Base-by-base conservation (phyloP, 1,140 invertebrate species). In the Homalodisca vitripennis region DNA sequence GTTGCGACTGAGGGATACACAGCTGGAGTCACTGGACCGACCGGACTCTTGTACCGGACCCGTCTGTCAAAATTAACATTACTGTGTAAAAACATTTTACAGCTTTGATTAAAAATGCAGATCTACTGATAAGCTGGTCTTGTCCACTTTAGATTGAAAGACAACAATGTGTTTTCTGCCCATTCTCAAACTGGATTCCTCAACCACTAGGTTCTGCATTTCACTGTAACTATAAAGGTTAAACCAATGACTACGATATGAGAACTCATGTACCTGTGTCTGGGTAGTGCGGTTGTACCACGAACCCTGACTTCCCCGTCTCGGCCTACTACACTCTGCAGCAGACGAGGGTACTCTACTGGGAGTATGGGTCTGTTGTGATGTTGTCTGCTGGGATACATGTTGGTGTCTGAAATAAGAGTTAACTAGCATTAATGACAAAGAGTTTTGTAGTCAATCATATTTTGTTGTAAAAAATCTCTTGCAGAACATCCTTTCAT, bases 1-100 rank as follows among this genome's bases (percentile, higher is more conserved):
- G 26, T 84, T 84, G 20, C 84, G 80, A 74, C 84, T 85, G 34
- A 85, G 81, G 1, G 85, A 86, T 1, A 86, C 79, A 12, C 86
- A 84, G 76, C 87, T 88, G 63, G 84, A 85, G 76, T 89, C 88
- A 74, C 69, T 66, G 2, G 69, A 57, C 17, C 51, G 46, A 53
- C 66, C 66, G 17, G 66, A 57, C 30, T 64, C 62, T 27, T 47
- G 51, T 24, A 63, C 41, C 2, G 27, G 29, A 3, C 62, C 60
- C n/a, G 64, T 53, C 53, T 26, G 65, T 3, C 17, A 34, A 62
- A 55, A 65, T 55, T 20, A 63, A n/a, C n/a, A n/a, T n/a, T n/a
- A n/a, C n/a, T n/a, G n/a, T n/a, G n/a, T n/a, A n/a, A n/a, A n/a
- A n/a, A n/a, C n/a, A n/a, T n/a, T n/a, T n/a, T n/a, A n/a, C n/a